phyloP scores from a whole-genome alignment of 2,797 vertebrate species.

The Poeciliopsis turneri region DNA sequence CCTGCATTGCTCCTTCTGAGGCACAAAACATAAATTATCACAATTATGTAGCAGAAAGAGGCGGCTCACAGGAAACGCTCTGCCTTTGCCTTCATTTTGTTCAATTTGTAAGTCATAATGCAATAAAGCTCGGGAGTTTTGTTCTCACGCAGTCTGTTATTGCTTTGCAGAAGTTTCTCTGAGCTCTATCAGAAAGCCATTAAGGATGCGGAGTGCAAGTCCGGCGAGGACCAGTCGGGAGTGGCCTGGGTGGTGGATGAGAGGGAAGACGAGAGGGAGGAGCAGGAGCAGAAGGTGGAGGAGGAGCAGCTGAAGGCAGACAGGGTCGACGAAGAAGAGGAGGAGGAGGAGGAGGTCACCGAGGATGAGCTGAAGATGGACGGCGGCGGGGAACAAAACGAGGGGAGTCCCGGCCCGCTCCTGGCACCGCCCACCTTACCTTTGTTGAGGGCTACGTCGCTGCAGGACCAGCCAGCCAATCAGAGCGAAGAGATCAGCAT shows the following conservation, averaged over 20 bases:
- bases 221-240: conserved; percentile 78
- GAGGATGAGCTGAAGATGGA: conserved; percentile 57
- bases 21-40: conserved; percentile 41
- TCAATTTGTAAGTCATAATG: conserved; percentile 21
- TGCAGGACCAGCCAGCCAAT: conserved; percentile 79
- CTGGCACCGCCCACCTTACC: conserved; percentile 74
- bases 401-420: conserved; percentile 47
- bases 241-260: conserved; percentile 84
- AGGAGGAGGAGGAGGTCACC: conserved; percentile 48
- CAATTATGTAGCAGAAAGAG: conserved; percentile 23
- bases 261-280: conserved; percentile 70
- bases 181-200: conserved; percentile 91
- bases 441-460: conserved; percentile 81
- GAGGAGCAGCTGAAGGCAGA: conserved; percentile 39
- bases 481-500: conserved; percentile 53
- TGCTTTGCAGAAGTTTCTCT: conserved; percentile 86
- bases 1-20: conserved; percentile 23
- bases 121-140: not conserved
- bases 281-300: conserved; percentile 19
- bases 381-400: conserved; percentile 54
- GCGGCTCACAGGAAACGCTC: conserved; percentile 21
- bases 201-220: conserved; percentile 85
- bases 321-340: conserved; percentile 39
- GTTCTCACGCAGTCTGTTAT: not conserved
- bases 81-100: conserved; percentile 29